Evolutionary conservation across 2,113 vertebrate species (phyloP).

Genomic region (Periophthalmus modestus): DNA sequence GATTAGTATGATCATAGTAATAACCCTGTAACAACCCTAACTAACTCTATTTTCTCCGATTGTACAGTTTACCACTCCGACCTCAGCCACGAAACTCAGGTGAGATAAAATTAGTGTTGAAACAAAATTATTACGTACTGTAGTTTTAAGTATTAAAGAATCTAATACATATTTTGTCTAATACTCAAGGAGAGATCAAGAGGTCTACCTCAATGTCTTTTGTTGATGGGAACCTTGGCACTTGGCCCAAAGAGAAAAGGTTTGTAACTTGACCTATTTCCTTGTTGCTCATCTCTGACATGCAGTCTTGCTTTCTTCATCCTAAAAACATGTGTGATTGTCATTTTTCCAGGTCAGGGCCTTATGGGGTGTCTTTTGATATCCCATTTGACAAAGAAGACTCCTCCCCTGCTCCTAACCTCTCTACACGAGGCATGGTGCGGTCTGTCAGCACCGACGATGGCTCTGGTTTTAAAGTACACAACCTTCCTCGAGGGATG

Average conservation of each 20-base stretch:
- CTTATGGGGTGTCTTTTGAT: constrained; percentile 95
- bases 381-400: constrained; percentile 93
- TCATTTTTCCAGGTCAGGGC: constrained; percentile 81
- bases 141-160: background rate
- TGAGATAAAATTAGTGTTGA: constrained; percentile 22
- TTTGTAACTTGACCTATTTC: constrained; percentile 36
- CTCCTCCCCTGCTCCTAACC: constrained; percentile 59
- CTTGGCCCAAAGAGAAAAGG: constrained; percentile 98
- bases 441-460: constrained; percentile 94
- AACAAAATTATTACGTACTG: background rate
- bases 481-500: constrained; percentile 79
- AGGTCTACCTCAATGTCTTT: constrained; percentile 98
- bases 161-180: constrained; percentile 10
- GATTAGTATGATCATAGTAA: background rate
- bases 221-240: constrained; percentile 92
- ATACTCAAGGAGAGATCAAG: constrained; percentile 85
- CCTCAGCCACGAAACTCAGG: constrained; percentile 75
- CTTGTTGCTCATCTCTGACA: background rate
- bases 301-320: background rate
- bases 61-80: constrained; percentile 73
- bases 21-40: background rate
- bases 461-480: constrained; percentile 82
- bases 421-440: constrained; percentile 81
- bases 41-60: constrained; percentile 16
- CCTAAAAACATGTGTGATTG: constrained; percentile 29